Base-by-base conservation (phyloP, 1,140 invertebrate species). In the honey bee (Apis mellifera) region DNA sequence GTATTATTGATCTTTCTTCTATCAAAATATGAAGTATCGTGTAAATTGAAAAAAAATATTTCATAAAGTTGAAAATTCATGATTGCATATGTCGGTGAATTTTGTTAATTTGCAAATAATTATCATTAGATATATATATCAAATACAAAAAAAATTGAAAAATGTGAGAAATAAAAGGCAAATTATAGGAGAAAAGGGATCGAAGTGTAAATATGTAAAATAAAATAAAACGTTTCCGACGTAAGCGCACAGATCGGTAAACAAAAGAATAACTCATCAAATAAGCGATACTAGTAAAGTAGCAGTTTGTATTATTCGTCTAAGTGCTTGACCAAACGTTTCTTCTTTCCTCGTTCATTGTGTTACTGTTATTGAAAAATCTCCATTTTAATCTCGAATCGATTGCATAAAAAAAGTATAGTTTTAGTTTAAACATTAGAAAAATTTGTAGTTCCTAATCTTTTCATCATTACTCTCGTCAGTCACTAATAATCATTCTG, bases 301-400 rank as follows among this genome's bases (percentile, higher is more conserved):
- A 84, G 70, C 17, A n/a, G 81, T 81, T 81, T 84, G 55, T 82
- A 82, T 73, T 55, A 62, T 84, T 81, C 78, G 78, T 84, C 65
- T 73, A 84, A 75, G 71, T 73, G 82, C 82, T 80, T 81, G 82
- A 84, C 78, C 82, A 84, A 84, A 76, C n/a, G 52, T 64, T 73
- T 74, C 54, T 66, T 74, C 54, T 82, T 76, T 59, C 42, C 17
- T 55, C 48, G 52, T 74, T 81, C 52, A n/a, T 65, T 68, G 64
- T 0, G 21, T 65, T 7, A 60, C n/a, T n/a, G n/a, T 50, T 60
- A 59, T 26, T 8, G 13, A 19, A 52, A 50, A 21, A 69, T 50
- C 5, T 74, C 32, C 60, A 23, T 69, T 76, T 54, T 82, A 69
- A 73, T 59, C 79, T 64, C 59, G 69, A 65, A 23, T 52, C 59